Evolutionary conservation across 1,140 invertebrate species (phyloP).

Genomic region (Drosophila serrata): DNA sequence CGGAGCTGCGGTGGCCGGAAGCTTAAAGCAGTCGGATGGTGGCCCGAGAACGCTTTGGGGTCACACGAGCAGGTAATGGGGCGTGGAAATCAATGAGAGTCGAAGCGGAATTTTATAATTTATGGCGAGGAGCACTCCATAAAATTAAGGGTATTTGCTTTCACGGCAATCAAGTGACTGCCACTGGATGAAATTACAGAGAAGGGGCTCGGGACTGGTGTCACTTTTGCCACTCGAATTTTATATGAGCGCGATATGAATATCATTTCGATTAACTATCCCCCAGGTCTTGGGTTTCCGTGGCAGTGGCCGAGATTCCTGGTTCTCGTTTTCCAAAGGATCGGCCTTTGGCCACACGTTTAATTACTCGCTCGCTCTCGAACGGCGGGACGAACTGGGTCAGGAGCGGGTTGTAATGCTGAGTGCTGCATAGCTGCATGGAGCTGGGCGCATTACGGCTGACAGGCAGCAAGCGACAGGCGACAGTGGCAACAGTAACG

Average conservation of each 20-base stretch:
- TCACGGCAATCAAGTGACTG: conserved; percentile 8
- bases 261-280: conserved; percentile 21
- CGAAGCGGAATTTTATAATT: conserved; percentile 37
- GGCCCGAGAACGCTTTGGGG: conserved; percentile 4
- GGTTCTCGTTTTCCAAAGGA: conserved; percentile 32
- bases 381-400: conserved; percentile 42
- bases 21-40: conserved; percentile 31
- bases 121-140: conserved; percentile 16
- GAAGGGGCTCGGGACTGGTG: not conserved
- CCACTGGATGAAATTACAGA: conserved; percentile 14
- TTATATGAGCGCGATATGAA: conserved; percentile 6
- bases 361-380: conserved; percentile 44
- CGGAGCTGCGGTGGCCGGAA: conserved; percentile 7
- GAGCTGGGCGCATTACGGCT: conserved; percentile 42
- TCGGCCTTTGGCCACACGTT: conserved; percentile 34
- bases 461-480: conserved; percentile 57
- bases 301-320: conserved; percentile 23
- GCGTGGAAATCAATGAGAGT: conserved; percentile 48
- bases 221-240: conserved; percentile 17
- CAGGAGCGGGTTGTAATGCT: conserved; percentile 39
- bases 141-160: conserved; percentile 5
- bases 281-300: conserved; percentile 20
- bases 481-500: conserved; percentile 47
- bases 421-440: conserved; percentile 34
- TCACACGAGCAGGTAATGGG: conserved; percentile 38